phyloP scores from a whole-genome alignment of 2,888 invertebrate species.

The Mimas tiliae region DNA sequence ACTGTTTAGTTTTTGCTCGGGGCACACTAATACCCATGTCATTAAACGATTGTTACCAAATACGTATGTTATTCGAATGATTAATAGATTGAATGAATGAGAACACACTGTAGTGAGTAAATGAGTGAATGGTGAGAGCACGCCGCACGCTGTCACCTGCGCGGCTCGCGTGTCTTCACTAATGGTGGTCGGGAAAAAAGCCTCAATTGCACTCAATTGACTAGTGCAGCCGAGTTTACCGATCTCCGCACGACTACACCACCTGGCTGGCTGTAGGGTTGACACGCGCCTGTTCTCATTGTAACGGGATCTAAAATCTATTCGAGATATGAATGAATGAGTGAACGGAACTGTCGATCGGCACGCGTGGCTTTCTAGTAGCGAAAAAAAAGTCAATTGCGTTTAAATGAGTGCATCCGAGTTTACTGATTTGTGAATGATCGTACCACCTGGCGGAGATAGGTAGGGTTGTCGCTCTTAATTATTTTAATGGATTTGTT shows the following conservation, averaged over 20 bases:
- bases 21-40: neutral
- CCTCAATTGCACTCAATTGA: conserved; percentile 75
- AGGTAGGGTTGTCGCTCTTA: neutral
- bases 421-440: neutral
- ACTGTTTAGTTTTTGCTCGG: neutral
- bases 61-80: neutral
- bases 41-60: conserved; percentile 10
- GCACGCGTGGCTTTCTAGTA: conserved; percentile 4
- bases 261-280: conserved; percentile 61
- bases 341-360: neutral
- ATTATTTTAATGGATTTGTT: too few species aligned
- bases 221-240: conserved; percentile 64
- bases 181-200: conserved; percentile 75
- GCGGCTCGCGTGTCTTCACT: conserved; percentile 69
- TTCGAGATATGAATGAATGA: neutral
- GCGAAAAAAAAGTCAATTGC: neutral
- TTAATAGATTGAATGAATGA: neutral
- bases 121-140: conserved; percentile 24
- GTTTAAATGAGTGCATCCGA: conserved; percentile 2
- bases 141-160: conserved; percentile 17
- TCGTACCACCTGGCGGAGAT: neutral
- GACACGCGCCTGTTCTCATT: conserved; percentile 26
- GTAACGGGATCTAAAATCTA: conserved; percentile 5
- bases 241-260: conserved; percentile 70
- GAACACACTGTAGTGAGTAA: neutral